phyloP scores from a whole-genome alignment of 2,113 vertebrate species.

The Podarcis muralis region DNA sequence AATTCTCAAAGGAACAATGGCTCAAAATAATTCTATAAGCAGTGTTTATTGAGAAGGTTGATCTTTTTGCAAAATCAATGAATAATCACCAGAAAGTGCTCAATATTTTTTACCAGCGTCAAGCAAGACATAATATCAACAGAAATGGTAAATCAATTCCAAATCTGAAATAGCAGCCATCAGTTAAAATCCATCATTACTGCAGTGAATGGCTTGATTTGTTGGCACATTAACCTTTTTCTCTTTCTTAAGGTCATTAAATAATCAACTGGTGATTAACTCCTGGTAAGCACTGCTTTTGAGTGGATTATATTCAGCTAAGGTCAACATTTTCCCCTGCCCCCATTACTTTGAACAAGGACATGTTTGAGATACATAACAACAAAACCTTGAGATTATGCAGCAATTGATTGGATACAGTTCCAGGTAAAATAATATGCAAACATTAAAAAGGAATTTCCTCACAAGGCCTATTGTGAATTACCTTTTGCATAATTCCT shows the following conservation, averaged over 20 bases:
- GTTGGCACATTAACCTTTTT: not conserved
- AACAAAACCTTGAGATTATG: not conserved
- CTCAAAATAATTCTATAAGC: not conserved
- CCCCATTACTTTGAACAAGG: not conserved
- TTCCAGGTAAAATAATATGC: not conserved
- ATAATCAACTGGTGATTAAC: not conserved
- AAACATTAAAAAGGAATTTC: not conserved
- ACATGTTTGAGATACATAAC: not conserved
- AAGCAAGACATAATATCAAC: not conserved
- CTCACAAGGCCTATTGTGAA: not conserved
- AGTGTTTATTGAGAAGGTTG: conserved; percentile 16
- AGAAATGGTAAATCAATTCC: conserved; percentile 12
- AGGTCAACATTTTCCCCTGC: not conserved
- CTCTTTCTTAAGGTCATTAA: not conserved
- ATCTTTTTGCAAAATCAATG: conserved; percentile 8
- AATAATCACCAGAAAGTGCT: not conserved
- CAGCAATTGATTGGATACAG: not conserved
- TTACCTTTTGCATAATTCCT: not conserved
- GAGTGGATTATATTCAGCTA: not conserved
- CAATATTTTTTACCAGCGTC: conserved; percentile 12
- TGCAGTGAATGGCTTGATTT: not conserved
- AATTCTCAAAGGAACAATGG: not conserved
- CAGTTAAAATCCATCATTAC: not conserved
- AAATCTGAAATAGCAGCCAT: conserved; percentile 1
- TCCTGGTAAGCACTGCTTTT: not conserved